phyloP scores from a whole-genome alignment of 2,797 vertebrate species.

The Anolis apletophallus region DNA sequence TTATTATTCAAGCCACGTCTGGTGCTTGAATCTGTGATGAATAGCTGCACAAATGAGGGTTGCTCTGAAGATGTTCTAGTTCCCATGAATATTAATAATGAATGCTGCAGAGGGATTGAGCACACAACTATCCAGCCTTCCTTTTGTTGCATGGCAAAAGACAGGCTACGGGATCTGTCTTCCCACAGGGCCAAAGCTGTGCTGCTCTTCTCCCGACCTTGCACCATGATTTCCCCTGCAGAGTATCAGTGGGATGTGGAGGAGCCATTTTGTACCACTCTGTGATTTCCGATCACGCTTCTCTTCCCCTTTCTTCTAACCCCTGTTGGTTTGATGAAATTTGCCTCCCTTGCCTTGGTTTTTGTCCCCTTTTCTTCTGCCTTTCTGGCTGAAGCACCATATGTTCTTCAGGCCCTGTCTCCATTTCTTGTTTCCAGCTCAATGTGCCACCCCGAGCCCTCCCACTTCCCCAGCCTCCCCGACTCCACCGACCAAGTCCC shows the following conservation, averaged over 20 bases:
- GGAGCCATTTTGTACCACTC: not conserved
- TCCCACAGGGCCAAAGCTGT: not conserved
- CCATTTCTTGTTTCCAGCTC: conserved; percentile 87
- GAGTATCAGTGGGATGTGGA: not conserved
- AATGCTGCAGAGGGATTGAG: not conserved
- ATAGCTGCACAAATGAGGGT: not conserved
- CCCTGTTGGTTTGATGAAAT: conserved; percentile 32
- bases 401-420: conserved; percentile 72
- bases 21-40: not conserved
- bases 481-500: conserved; percentile 84
- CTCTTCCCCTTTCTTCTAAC: conserved; percentile 8
- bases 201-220: not conserved
- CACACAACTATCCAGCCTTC: not conserved
- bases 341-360: conserved; percentile 37
- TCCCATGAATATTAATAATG: conserved; percentile 9
- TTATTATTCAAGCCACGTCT: conserved; percentile 14
- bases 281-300: not conserved
- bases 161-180: not conserved
- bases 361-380: not conserved
- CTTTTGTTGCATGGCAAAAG: not conserved
- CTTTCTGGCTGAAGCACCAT: conserved; percentile 5
- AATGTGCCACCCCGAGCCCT: conserved; percentile 87
- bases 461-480: conserved; percentile 88
- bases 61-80: not conserved
- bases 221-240: conserved; percentile 51